These are phyloP conservation scores for Mythimna vitellina DNA, from an alignment of 2,888 invertebrate species.

Conservation along the genomic window DNA sequence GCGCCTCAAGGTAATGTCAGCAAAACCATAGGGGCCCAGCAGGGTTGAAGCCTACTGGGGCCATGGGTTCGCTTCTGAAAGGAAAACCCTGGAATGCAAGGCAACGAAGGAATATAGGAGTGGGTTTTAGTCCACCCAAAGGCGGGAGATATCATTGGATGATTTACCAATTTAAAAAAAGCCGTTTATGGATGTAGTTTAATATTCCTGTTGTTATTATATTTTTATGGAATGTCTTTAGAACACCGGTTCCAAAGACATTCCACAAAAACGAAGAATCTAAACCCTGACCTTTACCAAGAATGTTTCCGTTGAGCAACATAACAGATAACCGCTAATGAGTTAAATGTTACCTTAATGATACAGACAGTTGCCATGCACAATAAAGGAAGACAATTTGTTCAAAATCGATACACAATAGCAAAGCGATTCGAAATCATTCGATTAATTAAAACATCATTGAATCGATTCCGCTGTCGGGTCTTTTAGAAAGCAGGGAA, in stretches of 20 bases:
- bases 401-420: constrained; percentile 56
- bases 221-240: too few species aligned
- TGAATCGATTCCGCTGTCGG: constrained; percentile 59
- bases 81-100: too few species aligned
- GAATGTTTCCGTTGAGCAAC: constrained; percentile 2
- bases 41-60: too few species aligned
- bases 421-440: constrained; percentile 53
- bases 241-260: neutral
- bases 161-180: too few species aligned
- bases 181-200: too few species aligned
- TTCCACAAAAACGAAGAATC: constrained; percentile 3
- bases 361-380: constrained; percentile 28
- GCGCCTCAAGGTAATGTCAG: too few species aligned
- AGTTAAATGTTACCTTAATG: constrained; percentile 9
- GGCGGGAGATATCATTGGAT: too few species aligned
- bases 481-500: constrained; percentile 62
- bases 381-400: constrained; percentile 55
- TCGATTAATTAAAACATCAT: constrained; percentile 66
- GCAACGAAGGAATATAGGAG: too few species aligned
- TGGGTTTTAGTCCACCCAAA: too few species aligned
- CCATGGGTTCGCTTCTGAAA: too few species aligned
- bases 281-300: constrained; percentile 25
- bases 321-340: constrained; percentile 12
- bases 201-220: too few species aligned
- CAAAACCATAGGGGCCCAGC: too few species aligned